Evolutionary conservation across 2,113 vertebrate genomes (phyloP).

Genomic region (Ochotona princeps): DNA sequence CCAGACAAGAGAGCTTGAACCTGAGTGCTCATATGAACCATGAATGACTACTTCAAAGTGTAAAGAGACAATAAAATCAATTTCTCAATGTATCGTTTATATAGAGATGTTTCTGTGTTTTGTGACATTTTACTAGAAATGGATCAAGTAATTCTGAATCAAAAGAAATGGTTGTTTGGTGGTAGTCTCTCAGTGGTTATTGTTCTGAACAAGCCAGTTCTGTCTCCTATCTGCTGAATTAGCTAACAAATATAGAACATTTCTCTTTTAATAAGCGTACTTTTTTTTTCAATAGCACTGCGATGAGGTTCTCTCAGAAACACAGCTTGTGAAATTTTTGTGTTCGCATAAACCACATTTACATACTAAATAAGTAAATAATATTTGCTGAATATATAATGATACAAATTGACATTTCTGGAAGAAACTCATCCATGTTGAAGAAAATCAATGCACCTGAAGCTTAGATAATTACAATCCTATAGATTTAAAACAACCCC

Average conservation of each 20-base stretch:
- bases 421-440: background rate
- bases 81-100: constrained; percentile 63
- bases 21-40: constrained; percentile 61
- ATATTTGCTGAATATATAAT: background rate
- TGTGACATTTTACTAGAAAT: constrained; percentile 27
- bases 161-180: constrained; percentile 16
- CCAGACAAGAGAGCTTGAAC: constrained; percentile 78
- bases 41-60: constrained; percentile 74
- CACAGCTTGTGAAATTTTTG: background rate
- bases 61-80: constrained; percentile 57
- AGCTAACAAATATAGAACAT: background rate
- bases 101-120: constrained; percentile 21
- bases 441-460: background rate
- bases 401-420: background rate
- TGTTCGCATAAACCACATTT: background rate
- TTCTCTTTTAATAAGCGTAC: background rate
- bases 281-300: background rate
- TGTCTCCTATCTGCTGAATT: background rate
- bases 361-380: background rate
- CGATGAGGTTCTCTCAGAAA: accelerated
- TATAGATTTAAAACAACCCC: background rate
- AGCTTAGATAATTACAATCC: background rate
- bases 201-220: background rate
- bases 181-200: background rate
- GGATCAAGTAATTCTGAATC: background rate